Base-by-base conservation (phyloP, 2,797 vertebrate species). In the Gymnothorax javanicus region DNA sequence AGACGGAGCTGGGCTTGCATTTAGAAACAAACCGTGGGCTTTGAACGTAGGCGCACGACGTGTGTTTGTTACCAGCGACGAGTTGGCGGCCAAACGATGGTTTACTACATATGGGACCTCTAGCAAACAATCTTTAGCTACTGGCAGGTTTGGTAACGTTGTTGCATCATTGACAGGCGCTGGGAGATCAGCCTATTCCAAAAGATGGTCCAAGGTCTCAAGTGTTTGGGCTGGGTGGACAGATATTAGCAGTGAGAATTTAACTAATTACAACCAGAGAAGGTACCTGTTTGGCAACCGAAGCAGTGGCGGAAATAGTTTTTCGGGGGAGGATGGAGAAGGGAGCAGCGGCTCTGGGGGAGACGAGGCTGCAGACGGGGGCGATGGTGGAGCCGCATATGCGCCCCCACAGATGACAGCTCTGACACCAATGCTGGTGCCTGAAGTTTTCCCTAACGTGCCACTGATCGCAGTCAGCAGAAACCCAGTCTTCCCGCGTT, bases 371-470 rank as follows among this genome's bases (percentile, higher is more conserved):
- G 92, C 93, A 0, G 60, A 89, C 0, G 89, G 89, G 0, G 94
- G 95, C 7, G 95, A 95, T 0, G 94, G 94, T 0, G 96, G 95
- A 11, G 90, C 25, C 0, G 90, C 93, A 1, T 96, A 96, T 58
- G 87, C 89, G 6, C 93, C 95, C 0, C 94, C 97, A 0, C 94
- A 96, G 62, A 96, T 98, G 92, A 98, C 97, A 12, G 98, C 98
- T 1, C 95, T 99, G 33, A 97, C 98, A 0, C 96, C 98, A 0
- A 96, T 99, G 94, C 93, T 97, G 85, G 97, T 99, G 2, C 98
- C 98, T 0, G 98, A 99, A 81, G 96, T 97, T 12, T 99, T 99
- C 86, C 98, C 98, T 6, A 96, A 98, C 87, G 96, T 99, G 2
- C 98, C 98, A 0, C 96, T 99, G 54, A 96, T 99, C 88, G 97